These are phyloP conservation scores for Eumerus sabulonum DNA, from an alignment of 2,888 invertebrate species.

Conservation along the genomic window DNA sequence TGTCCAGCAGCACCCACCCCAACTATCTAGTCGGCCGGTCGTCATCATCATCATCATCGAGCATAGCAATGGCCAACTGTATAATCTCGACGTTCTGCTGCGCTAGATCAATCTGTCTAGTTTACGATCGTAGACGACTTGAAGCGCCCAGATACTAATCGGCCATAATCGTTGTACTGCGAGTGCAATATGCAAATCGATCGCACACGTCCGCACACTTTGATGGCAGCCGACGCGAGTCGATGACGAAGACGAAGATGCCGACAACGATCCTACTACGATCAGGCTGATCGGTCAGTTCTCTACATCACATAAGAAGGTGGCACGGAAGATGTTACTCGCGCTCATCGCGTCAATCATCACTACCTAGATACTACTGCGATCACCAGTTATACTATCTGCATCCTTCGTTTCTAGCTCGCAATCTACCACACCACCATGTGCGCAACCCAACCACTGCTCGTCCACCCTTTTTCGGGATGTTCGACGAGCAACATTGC, in stretches of 20 bases:
- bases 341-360: too few species aligned
- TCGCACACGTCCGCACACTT: slow-evolving; percentile 68
- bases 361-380: too few species aligned
- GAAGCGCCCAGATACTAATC: slow-evolving; percentile 66
- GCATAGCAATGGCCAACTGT: slow-evolving; percentile 16
- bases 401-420: too few species aligned
- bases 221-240: slow-evolving; percentile 54
- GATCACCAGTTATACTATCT: too few species aligned
- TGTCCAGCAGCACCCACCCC: slow-evolving; percentile 58
- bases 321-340: slow-evolving; percentile 20
- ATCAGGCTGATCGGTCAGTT: slow-evolving; percentile 51
- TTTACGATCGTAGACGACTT: slow-evolving; percentile 65
- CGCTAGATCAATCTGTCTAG: slow-evolving; percentile 61
- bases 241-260: slow-evolving; percentile 41
- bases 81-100: slow-evolving; percentile 35
- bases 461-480: too few species aligned
- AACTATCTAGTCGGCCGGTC: not conserved
- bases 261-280: slow-evolving; percentile 40
- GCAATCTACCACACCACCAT: slow-evolving; percentile 1
- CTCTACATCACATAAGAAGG: slow-evolving; percentile 13
- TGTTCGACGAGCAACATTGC: not conserved
- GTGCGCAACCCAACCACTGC: slow-evolving; percentile 37
- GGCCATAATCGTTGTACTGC: slow-evolving; percentile 62
- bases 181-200: slow-evolving; percentile 69
- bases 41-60: too few species aligned